Evolutionary conservation across 1,140 invertebrate genomes (phyloP).

Genomic region (Bicyclus anynana): DNA sequence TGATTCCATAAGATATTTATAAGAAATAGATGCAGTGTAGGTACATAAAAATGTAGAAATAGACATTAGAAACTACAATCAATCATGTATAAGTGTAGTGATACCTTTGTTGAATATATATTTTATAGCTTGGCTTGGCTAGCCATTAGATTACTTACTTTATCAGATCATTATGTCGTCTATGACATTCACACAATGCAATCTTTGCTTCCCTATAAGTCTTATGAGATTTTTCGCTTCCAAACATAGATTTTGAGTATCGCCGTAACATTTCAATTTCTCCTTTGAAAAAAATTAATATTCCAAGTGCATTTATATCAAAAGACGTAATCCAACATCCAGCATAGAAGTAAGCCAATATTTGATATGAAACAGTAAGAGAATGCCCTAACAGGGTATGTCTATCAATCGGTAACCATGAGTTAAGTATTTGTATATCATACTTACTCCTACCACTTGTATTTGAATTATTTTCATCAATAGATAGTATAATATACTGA

Average conservation of each 20-base stretch:
- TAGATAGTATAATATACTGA: slow-evolving; percentile 24
- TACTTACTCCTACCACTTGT: no score
- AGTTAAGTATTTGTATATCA: slow-evolving; percentile 29
- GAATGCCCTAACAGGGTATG: slow-evolving; percentile 35
- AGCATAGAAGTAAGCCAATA: slow-evolving; percentile 33
- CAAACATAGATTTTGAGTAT: slow-evolving; percentile 40
- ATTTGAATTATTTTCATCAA: background rate
- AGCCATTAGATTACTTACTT: slow-evolving; percentile 10
- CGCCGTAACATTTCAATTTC: slow-evolving; percentile 41
- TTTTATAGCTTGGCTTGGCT: no score
- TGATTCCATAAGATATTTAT: no score
- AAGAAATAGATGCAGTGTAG: no score
- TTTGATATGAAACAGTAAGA: slow-evolving; percentile 35
- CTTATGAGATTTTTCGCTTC: slow-evolving; percentile 5
- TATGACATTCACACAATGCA: slow-evolving; percentile 39
- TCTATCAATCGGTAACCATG: slow-evolving; percentile 53
- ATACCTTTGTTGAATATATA: no score
- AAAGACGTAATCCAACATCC: slow-evolving; percentile 49
- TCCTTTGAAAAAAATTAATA: slow-evolving; percentile 50
- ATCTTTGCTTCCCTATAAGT: slow-evolving; percentile 11
- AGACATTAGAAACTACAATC: no score
- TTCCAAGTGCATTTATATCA: slow-evolving; percentile 42
- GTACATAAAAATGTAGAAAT: no score
- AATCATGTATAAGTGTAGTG: no score
- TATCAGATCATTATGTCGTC: slow-evolving; percentile 25